Base-by-base conservation (phyloP, 1,140 invertebrate species). In the Epicauta chinensis region DNA sequence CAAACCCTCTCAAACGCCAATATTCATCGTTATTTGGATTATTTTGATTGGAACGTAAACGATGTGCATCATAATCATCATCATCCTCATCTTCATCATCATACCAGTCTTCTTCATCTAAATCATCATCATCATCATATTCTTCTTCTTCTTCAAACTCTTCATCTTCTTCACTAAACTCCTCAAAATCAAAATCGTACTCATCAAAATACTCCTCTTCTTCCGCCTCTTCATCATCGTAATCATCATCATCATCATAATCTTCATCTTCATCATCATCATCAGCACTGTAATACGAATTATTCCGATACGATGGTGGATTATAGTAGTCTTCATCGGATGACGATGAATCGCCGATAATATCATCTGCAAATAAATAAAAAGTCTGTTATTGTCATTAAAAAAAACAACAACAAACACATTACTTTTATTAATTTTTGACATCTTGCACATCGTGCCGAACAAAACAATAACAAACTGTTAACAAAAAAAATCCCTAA, bases 11-110 rank as follows among this genome's bases (percentile, higher is more conserved):
- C 10, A 34, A 4, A 11, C 35, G 41, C 54, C 54, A 56, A 34
- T 31, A 56, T 12, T 37, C 34, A 31, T 51, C 54, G 35, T 56
- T 51, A 31, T 56, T 56, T 30, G 54, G 54, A 30, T 56, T 56
- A 17, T 56, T 51, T 35, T 23, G 13, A 9, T 51, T 51, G 40
- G 32, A 51, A 9, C 16, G 30, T 2, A 39, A 15, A 11, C 44
- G 12, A 13, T 53, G 35, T 11, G 15, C 37, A 29, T 53, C 51
- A 39, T 53, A 53, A 10, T 53, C 42, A 17, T 9, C 35, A 2
- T 53, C 30, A 16, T 40, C 12, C 3, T 40, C 38, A 15, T 40
- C n/a, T 13, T 40, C 38, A 40, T 17, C 17, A 17, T 16, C 15
- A 12, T 40, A 12, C 0, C n/a, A n/a, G n/a, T n/a, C n/a, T n/a